phyloP scores from a whole-genome alignment of 2,113 vertebrate genomes.

The Silurus glanis region DNA sequence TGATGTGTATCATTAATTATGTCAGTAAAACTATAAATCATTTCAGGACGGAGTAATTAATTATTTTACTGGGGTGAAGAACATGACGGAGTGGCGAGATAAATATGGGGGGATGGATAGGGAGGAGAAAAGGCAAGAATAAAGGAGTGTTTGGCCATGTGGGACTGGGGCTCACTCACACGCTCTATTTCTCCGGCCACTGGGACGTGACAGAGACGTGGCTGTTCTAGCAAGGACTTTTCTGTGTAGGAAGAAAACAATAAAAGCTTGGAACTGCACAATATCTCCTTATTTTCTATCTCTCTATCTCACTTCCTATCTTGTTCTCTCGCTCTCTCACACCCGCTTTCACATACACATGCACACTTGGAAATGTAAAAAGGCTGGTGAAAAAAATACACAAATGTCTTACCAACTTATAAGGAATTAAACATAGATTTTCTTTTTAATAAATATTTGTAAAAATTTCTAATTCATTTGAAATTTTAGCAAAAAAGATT shows the following conservation, averaged over 20 bases:
- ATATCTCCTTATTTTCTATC: not conserved
- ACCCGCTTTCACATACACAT: not conserved
- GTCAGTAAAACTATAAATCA: slow-evolving; percentile 97
- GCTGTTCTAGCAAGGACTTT: slow-evolving; percentile 62
- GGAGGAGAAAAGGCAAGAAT: slow-evolving; percentile 49
- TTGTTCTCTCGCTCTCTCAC: slow-evolving; percentile 1
- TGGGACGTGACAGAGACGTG: slow-evolving; percentile 74
- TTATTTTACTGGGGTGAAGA: slow-evolving; percentile 89
- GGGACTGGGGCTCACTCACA: slow-evolving; percentile 71
- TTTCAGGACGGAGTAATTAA: slow-evolving; percentile 88
- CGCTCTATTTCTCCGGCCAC: slow-evolving; percentile 74
- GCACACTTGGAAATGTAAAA: not conserved
- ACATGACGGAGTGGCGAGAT: slow-evolving; percentile 85
- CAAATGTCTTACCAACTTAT: not conserved
- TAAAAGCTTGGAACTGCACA: slow-evolving; percentile 18
- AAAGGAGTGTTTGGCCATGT: slow-evolving; percentile 67
- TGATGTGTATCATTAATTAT: slow-evolving; percentile 97
- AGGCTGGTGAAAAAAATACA: not conserved
- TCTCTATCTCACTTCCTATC: not conserved
- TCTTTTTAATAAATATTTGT: no score
- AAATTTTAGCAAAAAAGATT: no score
- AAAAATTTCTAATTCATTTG: no score
- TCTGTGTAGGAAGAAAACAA: slow-evolving; percentile 18
- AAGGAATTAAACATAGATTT: not conserved
- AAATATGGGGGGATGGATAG: slow-evolving; percentile 75